Conservation (phyloP, 2,113 vertebrate species). For the mouse (Mus musculus) region GRCm39 chr1:43227001-43227500, state of each 20-base stretch:
- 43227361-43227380: background rate
- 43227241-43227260: background rate
- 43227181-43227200: background rate
- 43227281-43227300: background rate
- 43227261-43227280: background rate
- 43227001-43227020: background rate
- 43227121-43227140: background rate
- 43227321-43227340: background rate
- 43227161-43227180: background rate
- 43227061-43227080: no score
- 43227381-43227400: background rate
- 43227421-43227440: no score
- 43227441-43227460: background rate
- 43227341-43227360: background rate
- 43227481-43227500: background rate
- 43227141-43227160: background rate
- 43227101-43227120: background rate
- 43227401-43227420: background rate
- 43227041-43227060: no score
- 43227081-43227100: rapidly evolving
- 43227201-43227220: background rate
- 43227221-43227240: background rate
- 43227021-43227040: rapidly evolving
- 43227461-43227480: background rate
- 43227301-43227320: background rate